Evolutionary conservation across 2,888 invertebrate species (phyloP).

Genomic region (Lasioglossum calceatum): DNA sequence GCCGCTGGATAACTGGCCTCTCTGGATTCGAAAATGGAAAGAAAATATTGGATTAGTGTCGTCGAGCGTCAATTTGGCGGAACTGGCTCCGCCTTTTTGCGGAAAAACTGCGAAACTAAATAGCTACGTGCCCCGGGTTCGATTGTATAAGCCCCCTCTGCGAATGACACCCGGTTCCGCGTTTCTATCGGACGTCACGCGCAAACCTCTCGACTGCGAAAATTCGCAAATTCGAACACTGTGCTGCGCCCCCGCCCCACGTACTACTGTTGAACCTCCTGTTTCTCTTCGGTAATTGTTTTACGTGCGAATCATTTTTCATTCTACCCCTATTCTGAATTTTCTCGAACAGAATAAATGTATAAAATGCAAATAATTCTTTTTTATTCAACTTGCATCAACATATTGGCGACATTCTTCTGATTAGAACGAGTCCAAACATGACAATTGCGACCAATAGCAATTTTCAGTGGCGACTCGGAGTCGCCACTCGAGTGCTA

Average conservation of each 20-base stretch:
- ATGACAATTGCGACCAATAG: background rate
- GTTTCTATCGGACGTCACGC: constrained; percentile 27
- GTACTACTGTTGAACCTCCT: background rate
- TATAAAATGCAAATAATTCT: background rate
- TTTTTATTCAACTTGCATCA: background rate
- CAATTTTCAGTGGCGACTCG: no score
- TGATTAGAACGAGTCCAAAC: background rate
- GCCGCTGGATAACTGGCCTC: background rate
- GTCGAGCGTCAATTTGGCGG: background rate
- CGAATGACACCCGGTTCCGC: constrained; percentile 18
- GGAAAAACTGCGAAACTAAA: background rate
- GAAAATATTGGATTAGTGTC: no score
- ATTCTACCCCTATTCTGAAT: background rate
- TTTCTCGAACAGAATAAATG: background rate
- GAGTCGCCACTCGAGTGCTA: no score
- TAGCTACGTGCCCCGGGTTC: constrained; percentile 11
- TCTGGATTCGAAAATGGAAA: background rate
- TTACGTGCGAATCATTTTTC: background rate
- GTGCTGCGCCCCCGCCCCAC: no score
- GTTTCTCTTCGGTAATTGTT: background rate
- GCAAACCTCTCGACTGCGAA: constrained; percentile 4
- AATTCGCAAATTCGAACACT: background rate
- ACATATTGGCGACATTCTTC: background rate
- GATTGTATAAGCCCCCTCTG: constrained; percentile 32
- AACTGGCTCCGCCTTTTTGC: background rate